phyloP scores from a whole-genome alignment of 2,888 invertebrate genomes.

The Metalampra italica region DNA sequence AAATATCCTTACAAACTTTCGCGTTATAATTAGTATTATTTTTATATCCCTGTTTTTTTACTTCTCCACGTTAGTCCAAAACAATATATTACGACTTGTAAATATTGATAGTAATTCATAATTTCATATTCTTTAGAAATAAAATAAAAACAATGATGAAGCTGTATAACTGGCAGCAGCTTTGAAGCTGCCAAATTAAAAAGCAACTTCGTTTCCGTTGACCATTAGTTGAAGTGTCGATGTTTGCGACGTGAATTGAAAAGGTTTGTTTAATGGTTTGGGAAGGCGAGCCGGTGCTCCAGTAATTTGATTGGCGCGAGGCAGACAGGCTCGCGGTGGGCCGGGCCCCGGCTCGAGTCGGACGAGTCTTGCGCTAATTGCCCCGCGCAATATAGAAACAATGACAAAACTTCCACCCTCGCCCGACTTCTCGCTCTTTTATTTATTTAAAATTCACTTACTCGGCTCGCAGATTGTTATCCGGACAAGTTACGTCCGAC shows the following conservation, averaged over 20 bases:
- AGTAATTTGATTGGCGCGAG: slow-evolving; percentile 67
- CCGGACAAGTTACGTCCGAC: slow-evolving; percentile 52
- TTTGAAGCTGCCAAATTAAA: slow-evolving; percentile 2
- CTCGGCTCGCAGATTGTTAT: slow-evolving; percentile 67
- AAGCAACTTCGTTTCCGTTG: slow-evolving; percentile 24
- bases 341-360: slow-evolving; percentile 18
- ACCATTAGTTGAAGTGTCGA: slow-evolving; percentile 64
- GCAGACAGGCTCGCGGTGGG: slow-evolving; percentile 24
- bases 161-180: not conserved
- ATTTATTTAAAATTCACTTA: slow-evolving; percentile 77
- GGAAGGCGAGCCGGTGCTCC: slow-evolving; percentile 45
- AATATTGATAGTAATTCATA: too few species aligned
- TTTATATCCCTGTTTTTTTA: too few species aligned
- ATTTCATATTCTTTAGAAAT: too few species aligned
- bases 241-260: slow-evolving; percentile 48
- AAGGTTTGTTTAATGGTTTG: slow-evolving; percentile 53
- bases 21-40: too few species aligned
- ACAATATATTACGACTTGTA: too few species aligned
- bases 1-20: too few species aligned
- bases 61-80: too few species aligned
- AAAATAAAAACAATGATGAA: too few species aligned
- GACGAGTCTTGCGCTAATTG: slow-evolving; percentile 67
- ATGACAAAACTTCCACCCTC: slow-evolving; percentile 70
- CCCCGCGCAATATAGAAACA: slow-evolving; percentile 74
- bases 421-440: slow-evolving; percentile 63